phyloP scores from a whole-genome alignment of 2,888 invertebrate species.

The Thecocarcelia acutangulata region DNA sequence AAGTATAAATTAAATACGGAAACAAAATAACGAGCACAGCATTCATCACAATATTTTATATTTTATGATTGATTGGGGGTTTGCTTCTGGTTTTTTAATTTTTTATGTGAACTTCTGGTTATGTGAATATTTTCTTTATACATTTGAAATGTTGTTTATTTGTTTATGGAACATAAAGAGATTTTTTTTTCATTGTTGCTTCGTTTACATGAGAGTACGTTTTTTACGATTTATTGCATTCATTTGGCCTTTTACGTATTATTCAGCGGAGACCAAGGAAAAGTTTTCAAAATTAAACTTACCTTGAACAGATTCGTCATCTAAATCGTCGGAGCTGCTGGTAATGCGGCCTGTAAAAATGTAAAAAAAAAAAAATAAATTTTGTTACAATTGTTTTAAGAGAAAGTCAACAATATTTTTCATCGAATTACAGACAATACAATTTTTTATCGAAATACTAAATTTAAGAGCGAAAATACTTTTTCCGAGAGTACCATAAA shows the following conservation, averaged over 20 bases:
- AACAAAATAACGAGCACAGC: conserved; percentile 48
- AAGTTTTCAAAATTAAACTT: conserved; percentile 81
- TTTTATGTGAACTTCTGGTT: conserved; percentile 35
- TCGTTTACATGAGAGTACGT: conserved; percentile 21
- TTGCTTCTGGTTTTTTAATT: conserved; percentile 1
- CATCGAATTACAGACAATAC: no score
- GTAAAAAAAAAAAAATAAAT: no score
- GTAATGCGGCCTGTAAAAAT: conserved; percentile 87
- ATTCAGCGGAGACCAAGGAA: conserved; percentile 81
- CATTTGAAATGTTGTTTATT: conserved; percentile 44
- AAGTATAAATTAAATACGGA: conserved; percentile 43
- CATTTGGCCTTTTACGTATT: conserved; percentile 64
- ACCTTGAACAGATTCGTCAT: conserved; percentile 82
- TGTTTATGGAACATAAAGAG: conserved; percentile 49
- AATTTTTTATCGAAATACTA: no score
- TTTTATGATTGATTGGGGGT: conserved; percentile 6
- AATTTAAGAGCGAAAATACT: no score
- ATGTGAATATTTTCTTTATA: conserved; percentile 18
- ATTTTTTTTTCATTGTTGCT: conserved; percentile 38
- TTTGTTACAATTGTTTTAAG: no score
- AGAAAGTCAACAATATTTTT: no score
- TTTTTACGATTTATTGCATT: conserved; percentile 9
- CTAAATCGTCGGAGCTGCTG: conserved; percentile 93
- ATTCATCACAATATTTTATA: conserved; percentile 35
- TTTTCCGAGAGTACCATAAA: no score